Conservation (phyloP, 23 tunicate genomes). For the Botrylloides violaceus region DNA sequence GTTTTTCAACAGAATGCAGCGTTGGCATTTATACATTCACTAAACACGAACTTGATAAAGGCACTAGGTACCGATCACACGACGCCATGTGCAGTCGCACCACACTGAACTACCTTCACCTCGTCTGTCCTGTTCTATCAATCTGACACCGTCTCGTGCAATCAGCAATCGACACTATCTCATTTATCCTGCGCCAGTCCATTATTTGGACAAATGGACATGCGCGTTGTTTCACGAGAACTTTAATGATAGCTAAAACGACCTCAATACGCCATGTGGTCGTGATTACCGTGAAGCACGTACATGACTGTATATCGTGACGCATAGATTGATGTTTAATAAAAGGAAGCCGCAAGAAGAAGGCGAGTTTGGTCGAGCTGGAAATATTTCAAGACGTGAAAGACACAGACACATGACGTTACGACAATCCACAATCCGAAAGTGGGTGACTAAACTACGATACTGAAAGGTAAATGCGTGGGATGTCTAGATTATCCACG, state of each 20-base stretch:
- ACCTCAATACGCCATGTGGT: slow-evolving; percentile 4
- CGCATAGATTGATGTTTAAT: slow-evolving; percentile 1
- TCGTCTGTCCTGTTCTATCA: no score
- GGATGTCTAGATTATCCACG: neutral
- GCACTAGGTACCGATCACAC: no score
- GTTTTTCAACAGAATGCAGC: no score
- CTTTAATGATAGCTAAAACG: neutral
- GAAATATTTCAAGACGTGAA: neutral
- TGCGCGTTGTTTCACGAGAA: neutral
- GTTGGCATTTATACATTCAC: no score
- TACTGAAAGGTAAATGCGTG: neutral
- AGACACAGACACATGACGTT: neutral
- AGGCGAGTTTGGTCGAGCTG: neutral
- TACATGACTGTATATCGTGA: neutral
- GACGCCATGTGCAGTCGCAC: no score
- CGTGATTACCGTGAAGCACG: slow-evolving; percentile 2
- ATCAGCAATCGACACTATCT: no score
- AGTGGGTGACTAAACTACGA: neutral
- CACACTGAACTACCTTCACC: no score
- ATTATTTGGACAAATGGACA: neutral
- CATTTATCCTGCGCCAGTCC: no score
- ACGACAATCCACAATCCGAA: neutral
- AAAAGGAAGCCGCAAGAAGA: neutral
- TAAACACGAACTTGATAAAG: no score
- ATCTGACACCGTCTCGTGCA: no score